Conservation (phyloP, 2,797 vertebrate genomes). For the Periophthalmus magnuspinnatus region DNA sequence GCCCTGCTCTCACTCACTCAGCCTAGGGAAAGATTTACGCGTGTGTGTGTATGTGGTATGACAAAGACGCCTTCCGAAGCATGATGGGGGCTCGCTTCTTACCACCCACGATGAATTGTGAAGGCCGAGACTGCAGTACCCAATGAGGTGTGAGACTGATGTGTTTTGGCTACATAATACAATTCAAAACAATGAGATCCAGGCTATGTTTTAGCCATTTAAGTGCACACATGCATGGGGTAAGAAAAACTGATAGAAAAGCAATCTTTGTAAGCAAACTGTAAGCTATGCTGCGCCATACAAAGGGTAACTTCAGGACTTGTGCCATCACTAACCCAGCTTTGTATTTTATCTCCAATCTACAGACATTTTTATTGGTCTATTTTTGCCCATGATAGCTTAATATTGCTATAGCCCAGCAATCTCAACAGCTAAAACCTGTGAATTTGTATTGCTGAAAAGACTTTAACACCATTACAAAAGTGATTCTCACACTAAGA, state of each 20-base stretch:
- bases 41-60: conserved; percentile 26
- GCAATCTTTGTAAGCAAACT: not conserved
- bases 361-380: conserved; percentile 27
- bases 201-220: not conserved
- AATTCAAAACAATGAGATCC: conserved; percentile 4
- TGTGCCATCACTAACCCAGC: conserved; percentile 3
- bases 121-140: conserved; percentile 26
- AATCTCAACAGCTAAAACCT: conserved; percentile 21
- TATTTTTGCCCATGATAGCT: conserved; percentile 22
- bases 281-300: conserved; percentile 11
- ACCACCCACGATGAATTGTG: conserved; percentile 70
- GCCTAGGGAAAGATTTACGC: conserved; percentile 43
- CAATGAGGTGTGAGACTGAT: conserved; percentile 15
- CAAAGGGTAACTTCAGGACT: conserved; percentile 13
- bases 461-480: conserved; percentile 17
- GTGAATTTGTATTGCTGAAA: conserved; percentile 27
- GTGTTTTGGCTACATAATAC: conserved; percentile 12
- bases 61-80: conserved; percentile 60
- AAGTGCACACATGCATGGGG: conserved; percentile 2
- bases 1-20: conserved; percentile 54
- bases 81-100: conserved; percentile 40
- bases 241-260: not conserved
- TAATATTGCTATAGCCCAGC: conserved; percentile 31
- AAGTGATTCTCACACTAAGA: not conserved
- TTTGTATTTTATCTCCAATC: conserved; percentile 19